Evolutionary conservation across 2,888 invertebrate species (phyloP), one percentile per base, ranked within the genome.

Genomic region (Chaitophorus viminalis): DNA sequence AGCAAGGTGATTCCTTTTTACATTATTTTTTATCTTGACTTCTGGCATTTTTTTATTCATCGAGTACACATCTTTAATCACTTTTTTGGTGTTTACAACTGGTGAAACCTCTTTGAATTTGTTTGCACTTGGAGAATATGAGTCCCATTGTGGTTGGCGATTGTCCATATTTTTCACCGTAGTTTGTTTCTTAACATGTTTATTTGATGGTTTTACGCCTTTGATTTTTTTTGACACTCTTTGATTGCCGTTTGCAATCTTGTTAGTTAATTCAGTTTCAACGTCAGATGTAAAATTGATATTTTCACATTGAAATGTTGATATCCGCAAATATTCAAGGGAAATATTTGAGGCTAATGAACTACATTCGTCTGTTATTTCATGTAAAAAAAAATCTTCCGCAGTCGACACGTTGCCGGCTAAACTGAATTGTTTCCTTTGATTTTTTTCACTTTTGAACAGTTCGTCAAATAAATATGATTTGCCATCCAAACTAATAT

Each of bases 11-110:
- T 46, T 46, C 14, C 14, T 11, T 3, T 46, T 46, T 46, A 11
- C 46, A 2, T 46, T 11, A 14, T 18, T 65, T 39, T 5, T 54
- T 29, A 1, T 1, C 76, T 11, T n/a, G 5, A 9, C 9, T 14
- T 17, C 46, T 18, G 46, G 72, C 29, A 1, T 72, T 18, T 3
- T 17, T 6, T 21, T 33, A 4, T 72, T 31, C 6, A 3, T 72
- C n/a, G 25, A 5, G 9, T 82, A 82, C 52, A 74, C 82, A 25
- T 72, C 33, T 72, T 33, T 70, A 33, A 82, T 52, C 21, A 52
- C 33, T n/a, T 74, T 21, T 36, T n/a, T 17, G 6, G 60, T 60
- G 60, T 60, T 60, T 60, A 25, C 6, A 60, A 60, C 25, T 0
- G 60, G 60, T 6, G 8, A 60, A 60, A 60, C 18, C 4, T 3